Conservation (phyloP, 1,140 invertebrate genomes). For the Tribolium castaneum region DNA sequence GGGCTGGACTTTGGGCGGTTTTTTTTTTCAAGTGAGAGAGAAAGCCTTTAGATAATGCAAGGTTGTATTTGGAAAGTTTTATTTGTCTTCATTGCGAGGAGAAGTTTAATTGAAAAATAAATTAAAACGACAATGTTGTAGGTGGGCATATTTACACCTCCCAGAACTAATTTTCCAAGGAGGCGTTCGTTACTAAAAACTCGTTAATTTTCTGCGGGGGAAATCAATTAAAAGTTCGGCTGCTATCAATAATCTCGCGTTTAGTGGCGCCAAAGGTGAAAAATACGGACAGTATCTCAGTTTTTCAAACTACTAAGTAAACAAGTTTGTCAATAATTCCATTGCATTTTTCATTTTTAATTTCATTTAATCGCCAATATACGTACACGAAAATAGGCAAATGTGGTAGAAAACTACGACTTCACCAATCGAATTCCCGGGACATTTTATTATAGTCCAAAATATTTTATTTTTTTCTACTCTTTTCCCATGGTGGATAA, state of each 20-base stretch:
- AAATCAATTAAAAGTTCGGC: conserved; percentile 17
- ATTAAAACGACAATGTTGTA: conserved; percentile 13
- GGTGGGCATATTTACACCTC: not conserved
- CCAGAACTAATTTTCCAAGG: not conserved
- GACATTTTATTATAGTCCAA: no score
- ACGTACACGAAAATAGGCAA: no score
- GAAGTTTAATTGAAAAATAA: conserved; percentile 33
- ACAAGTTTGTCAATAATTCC: no score
- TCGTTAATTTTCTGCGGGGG: conserved; percentile 11
- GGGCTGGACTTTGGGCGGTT: not conserved
- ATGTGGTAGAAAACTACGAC: no score
- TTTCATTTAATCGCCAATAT: no score
- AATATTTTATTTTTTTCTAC: no score
- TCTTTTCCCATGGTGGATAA: no score
- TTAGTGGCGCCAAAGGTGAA: no score
- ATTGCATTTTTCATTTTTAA: no score
- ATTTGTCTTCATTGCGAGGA: not conserved
- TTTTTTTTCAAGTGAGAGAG: not conserved
- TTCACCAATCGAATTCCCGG: no score
- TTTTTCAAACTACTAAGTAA: no score
- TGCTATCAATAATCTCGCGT: conserved; percentile 2
- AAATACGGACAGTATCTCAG: no score
- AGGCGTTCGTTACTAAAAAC: conserved; percentile 7
- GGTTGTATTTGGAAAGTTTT: not conserved
- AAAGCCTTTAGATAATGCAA: not conserved